phyloP scores from a whole-genome alignment of 2,888 invertebrate species.

The Stenotaenia linearis region DNA sequence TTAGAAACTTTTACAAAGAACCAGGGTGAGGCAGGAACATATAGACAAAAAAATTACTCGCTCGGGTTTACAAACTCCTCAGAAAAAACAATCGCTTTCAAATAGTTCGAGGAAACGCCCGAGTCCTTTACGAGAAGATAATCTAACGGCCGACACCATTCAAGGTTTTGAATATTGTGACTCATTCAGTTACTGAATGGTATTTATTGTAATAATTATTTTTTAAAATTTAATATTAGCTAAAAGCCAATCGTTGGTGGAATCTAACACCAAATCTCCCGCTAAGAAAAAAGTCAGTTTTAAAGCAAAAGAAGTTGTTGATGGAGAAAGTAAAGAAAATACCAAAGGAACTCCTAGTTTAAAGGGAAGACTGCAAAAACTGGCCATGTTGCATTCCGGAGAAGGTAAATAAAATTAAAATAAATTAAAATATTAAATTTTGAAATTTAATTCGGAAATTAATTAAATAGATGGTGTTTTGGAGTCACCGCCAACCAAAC shows the following conservation, averaged over 20 bases:
- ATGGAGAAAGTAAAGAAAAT: background rate
- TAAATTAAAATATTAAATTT: background rate
- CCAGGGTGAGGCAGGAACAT: constrained; percentile 39
- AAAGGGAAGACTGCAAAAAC: background rate
- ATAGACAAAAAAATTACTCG: constrained; percentile 38
- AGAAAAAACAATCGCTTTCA: background rate
- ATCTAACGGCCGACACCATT: background rate
- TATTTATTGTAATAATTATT: background rate
- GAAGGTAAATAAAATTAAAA: background rate
- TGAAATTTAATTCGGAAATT: background rate
- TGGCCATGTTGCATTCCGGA: background rate
- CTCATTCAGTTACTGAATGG: background rate
- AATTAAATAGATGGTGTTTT: background rate
- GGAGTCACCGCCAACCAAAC: constrained; percentile 29
- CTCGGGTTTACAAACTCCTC: constrained; percentile 21
- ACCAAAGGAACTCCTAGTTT: background rate
- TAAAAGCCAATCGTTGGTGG: background rate
- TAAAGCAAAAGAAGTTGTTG: background rate
- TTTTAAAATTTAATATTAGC: background rate
- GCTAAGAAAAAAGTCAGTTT: background rate
- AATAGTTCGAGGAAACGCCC: constrained; percentile 32
- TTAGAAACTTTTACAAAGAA: constrained; percentile 40
- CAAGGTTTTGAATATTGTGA: background rate
- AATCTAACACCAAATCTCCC: background rate
- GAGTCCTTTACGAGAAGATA: constrained; percentile 35